Conservation (phyloP, 2,888 invertebrate species). For the Synergus japonicus region DNA sequence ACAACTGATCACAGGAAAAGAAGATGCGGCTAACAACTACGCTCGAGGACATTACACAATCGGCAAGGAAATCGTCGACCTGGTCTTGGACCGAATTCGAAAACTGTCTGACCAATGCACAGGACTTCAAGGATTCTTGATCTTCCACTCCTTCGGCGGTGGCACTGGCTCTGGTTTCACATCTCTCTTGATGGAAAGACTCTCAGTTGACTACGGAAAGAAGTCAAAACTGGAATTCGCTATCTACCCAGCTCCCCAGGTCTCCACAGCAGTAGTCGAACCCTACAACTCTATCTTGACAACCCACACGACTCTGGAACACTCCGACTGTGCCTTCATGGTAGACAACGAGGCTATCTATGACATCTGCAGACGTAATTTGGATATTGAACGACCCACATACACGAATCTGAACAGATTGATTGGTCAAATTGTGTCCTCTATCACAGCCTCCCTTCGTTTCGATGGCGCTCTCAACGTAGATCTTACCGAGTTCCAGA, state of each 20-base stretch:
- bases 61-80: conserved; percentile 95
- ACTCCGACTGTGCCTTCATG: conserved; percentile 98
- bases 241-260: conserved; percentile 96
- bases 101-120: conserved; percentile 95
- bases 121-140: conserved; percentile 94
- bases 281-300: conserved; percentile 98
- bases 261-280: conserved; percentile 94
- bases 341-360: conserved; percentile 94
- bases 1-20: conserved; percentile 97
- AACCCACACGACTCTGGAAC: conserved; percentile 77
- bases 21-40: conserved; percentile 98
- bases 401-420: conserved; percentile 96
- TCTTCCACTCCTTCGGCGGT: conserved; percentile 97
- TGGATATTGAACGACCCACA: conserved; percentile 96
- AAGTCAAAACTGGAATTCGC: conserved; percentile 97
- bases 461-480: conserved; percentile 90
- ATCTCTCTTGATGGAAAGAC: conserved; percentile 96
- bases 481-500: conserved; percentile 82
- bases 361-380: conserved; percentile 94
- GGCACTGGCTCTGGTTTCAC: conserved; percentile 98
- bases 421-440: conserved; percentile 89
- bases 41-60: conserved; percentile 98
- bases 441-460: conserved; percentile 91
- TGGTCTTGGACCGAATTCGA: conserved; percentile 91
- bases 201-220: conserved; percentile 97